Evolutionary conservation across 2,113 vertebrate species (phyloP), one percentile per base, ranked within the genome.

Genomic region (Butastur rufipennis): DNA sequence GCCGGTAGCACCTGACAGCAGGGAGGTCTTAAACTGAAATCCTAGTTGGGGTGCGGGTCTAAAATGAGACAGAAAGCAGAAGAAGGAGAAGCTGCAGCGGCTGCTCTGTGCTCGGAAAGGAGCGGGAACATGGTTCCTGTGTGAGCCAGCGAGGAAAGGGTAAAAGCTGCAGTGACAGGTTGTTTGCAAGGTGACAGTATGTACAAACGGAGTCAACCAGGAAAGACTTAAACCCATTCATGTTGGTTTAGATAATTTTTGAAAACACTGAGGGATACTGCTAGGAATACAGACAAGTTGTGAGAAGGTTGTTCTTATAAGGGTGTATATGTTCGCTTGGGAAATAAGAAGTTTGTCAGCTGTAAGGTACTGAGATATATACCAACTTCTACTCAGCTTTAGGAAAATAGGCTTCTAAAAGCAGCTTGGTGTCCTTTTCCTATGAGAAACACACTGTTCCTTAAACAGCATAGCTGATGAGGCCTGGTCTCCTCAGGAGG

Each of bases 51-150:
- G 5, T 47, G 25, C 2, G 10, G 14, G 36, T 56, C 36, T 52
- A 2, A 58, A 81, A 25, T 16, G 53, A 73, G 26, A 9, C 23
- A 6, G 63, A 42, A n/a, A 47, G 52, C 13, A 55, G 34, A 36
- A 20, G 15, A 11, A 32, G 7, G 29, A 65, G 45, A n/a, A 50
- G 56, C 23, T 63, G 61, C 68, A 3, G 1, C 1, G 47, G 7
- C 27, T 9, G 34, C n/a, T 14, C 7, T 10, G 22, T 4, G 43
- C 27, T 32, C 1, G 9, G 34, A 20, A 42, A 48, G 47, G 43
- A 67, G 38, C 38, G 3, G 88, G 22, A 42, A 1, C 2, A 0
- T 4, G 11, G 25, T 47, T 52, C 18, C 5, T 23, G 36, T 2
- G 16, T 5, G 47, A 27, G 17, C 11, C 53, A 15, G 29, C 11